A percentile compares a stretch with the other conserved stretches of the same genome.
Evolutionary conservation across 2,888 invertebrate genomes (phyloP).

Genomic region (Halictus ligatus): DNA sequence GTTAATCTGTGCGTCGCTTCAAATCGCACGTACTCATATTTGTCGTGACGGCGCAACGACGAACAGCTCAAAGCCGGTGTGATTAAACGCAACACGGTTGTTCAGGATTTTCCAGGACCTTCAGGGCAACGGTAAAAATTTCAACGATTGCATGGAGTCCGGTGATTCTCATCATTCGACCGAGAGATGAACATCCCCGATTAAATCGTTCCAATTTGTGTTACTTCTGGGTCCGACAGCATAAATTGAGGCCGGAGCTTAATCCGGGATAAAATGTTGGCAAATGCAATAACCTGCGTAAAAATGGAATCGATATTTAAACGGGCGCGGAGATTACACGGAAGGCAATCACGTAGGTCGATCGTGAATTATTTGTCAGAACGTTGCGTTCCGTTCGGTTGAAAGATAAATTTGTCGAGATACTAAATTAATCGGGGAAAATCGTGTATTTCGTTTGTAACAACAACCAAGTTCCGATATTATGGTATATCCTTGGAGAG

Average conservation of each 20-base stretch:
- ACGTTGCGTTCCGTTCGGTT: conserved; percentile 34
- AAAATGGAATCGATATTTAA: conserved; percentile 60
- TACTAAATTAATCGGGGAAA: conserved; percentile 48
- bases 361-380: conserved; percentile 56
- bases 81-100: background rate
- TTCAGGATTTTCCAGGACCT: background rate
- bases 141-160: background rate
- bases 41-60: too few relatives aligned
- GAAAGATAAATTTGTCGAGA: conserved; percentile 53
- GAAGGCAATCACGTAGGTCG: conserved; percentile 42
- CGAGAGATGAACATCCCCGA: conserved; percentile 44
- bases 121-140: background rate
- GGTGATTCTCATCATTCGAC: conserved; percentile 16
- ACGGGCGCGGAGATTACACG: conserved; percentile 49
- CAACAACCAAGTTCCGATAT: background rate
- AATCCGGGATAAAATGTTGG: conserved; percentile 57
- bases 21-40: too few relatives aligned
- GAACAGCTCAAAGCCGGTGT: background rate
- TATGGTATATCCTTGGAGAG: background rate
- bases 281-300: conserved; percentile 53
- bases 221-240: conserved; percentile 24
- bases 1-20: too few relatives aligned
- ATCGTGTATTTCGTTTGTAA: conserved; percentile 23
- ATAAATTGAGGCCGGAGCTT: conserved; percentile 47
- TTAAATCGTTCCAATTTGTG: conserved; percentile 49